Base-by-base conservation (phyloP, 2,888 invertebrate species). In the Carcina quercana region DNA sequence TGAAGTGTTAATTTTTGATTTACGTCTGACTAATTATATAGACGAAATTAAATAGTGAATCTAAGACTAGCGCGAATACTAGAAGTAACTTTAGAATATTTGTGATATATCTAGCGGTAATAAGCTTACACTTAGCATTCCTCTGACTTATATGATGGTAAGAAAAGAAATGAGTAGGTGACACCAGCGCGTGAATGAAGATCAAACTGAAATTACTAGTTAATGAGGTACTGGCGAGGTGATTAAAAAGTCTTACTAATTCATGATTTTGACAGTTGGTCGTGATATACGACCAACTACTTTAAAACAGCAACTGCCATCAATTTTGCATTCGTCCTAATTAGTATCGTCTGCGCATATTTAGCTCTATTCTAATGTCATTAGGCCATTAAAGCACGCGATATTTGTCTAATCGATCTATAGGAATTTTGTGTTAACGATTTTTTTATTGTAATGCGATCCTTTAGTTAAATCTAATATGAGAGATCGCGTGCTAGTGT, bases 401-500 rank as follows among this genome's bases (percentile, higher is more conserved):
- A 33, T 34, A 40, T 36, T 41, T 36, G 33, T 45, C 39, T 38
- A 37, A 45, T 43, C 34, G 38, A 41, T 32, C 34, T 33, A 26
- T 27, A 33, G 30, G 34, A 35, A 28, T 38, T 32, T 31, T 34
- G 27, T 40, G 37, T 42, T 46, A 38, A 43, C 42, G 42, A 37
- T 34, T 33, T 32, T 38, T 43, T 45, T 42, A 42, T 43, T 42
- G 34, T 28, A 40, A 39, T 39, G 34, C 19, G 35, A 37, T 42
- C 35, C 37, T 37, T 32, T 32, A 25, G 32, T 33, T 32, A 37
- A 40, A 37, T 53, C 51, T 46, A 45, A 56, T 56, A 54, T 56
- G 47, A 53, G 44, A 53, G 47, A 54, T 60, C 49, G 59, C 58
- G 59, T 59, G 57, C 44, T 54, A 37, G 44, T 50, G 46, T 54